Evolutionary conservation across 2,888 invertebrate species (phyloP).

Genomic region (Eilema griseolum): DNA sequence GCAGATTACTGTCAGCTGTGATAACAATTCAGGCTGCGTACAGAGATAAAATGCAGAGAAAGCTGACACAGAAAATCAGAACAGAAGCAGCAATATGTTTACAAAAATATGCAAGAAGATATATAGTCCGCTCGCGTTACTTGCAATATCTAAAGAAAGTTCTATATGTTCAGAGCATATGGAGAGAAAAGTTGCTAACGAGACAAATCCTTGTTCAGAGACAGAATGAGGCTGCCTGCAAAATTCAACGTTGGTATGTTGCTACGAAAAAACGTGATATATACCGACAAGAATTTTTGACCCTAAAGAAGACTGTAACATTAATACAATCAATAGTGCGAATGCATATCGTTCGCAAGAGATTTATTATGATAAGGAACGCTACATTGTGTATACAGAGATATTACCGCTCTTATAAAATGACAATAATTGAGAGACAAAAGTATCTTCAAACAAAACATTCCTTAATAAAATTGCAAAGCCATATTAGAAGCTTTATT

Average conservation of each 20-base stretch:
- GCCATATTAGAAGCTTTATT: slow-evolving; percentile 59
- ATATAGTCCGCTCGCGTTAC: slow-evolving; percentile 64
- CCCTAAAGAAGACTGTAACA: slow-evolving; percentile 61
- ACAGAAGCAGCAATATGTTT: slow-evolving; percentile 66
- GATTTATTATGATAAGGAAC: slow-evolving; percentile 54
- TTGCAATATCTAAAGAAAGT: slow-evolving; percentile 60
- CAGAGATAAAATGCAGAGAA: slow-evolving; percentile 62
- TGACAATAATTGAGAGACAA: slow-evolving; percentile 54
- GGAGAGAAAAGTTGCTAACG: slow-evolving; percentile 76
- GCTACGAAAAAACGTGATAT: slow-evolving; percentile 60
- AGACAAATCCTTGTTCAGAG: slow-evolving; percentile 70
- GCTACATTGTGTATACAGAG: slow-evolving; percentile 73
- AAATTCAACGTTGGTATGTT: slow-evolving; percentile 76
- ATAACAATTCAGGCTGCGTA: slow-evolving; percentile 74
- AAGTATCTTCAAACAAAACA: slow-evolving; percentile 55
- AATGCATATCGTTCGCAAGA: slow-evolving; percentile 64
- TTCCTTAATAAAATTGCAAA: slow-evolving; percentile 62
- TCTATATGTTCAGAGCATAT: slow-evolving; percentile 72
- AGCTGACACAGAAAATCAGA: slow-evolving; percentile 59
- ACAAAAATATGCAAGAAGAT: slow-evolving; percentile 72
- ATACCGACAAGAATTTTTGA: slow-evolving; percentile 61
- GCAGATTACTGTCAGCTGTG: slow-evolving; percentile 59
- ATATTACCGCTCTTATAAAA: slow-evolving; percentile 68
- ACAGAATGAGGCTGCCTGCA: slow-evolving; percentile 59
- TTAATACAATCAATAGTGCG: slow-evolving; percentile 73